Percentiles rank a stretch among this genome's conserved stretches.
Conservation (phyloP, 1,140 invertebrate species). For the Charaxes varanes region DNA sequence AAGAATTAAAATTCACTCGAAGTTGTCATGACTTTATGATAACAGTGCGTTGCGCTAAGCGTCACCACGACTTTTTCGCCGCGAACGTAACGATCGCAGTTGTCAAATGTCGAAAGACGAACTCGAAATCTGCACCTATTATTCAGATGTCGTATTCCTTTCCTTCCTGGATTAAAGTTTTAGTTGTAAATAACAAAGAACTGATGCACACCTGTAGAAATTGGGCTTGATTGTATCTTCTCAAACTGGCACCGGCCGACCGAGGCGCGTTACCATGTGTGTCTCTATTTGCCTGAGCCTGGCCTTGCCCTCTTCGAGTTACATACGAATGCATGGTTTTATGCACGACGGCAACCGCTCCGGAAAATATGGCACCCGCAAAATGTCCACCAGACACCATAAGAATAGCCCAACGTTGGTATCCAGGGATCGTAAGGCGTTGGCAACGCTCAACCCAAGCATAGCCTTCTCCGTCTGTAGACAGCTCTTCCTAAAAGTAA, state of each 20-base stretch:
- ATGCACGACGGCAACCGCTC: constrained; percentile 75
- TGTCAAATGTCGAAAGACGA: no score
- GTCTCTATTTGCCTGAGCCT: constrained; percentile 83
- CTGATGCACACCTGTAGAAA: constrained; percentile 75
- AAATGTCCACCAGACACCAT: constrained; percentile 92
- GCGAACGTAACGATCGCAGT: no score
- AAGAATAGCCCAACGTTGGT: constrained; percentile 83
- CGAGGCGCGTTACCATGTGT: constrained; percentile 80
- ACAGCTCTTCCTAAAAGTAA: constrained; percentile 51
- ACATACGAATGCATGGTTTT: constrained; percentile 94
- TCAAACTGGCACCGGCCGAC: constrained; percentile 87
- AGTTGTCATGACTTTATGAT: no score
- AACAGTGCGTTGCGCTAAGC: no score
- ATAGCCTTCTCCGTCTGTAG: constrained; percentile 62
- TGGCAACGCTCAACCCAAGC: constrained; percentile 57
- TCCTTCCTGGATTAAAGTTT: not conserved
- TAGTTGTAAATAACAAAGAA: not conserved
- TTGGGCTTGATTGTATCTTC: constrained; percentile 86
- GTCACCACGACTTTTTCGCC: no score
- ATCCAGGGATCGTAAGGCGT: constrained; percentile 37
- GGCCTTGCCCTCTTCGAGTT: constrained; percentile 88
- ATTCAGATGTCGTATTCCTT: no score
- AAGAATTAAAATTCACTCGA: no score
- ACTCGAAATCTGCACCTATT: no score
- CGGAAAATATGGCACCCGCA: constrained; percentile 87